Base-by-base conservation (phyloP, 2,797 vertebrate genomes). In the Brachymystax lenok region DNA sequence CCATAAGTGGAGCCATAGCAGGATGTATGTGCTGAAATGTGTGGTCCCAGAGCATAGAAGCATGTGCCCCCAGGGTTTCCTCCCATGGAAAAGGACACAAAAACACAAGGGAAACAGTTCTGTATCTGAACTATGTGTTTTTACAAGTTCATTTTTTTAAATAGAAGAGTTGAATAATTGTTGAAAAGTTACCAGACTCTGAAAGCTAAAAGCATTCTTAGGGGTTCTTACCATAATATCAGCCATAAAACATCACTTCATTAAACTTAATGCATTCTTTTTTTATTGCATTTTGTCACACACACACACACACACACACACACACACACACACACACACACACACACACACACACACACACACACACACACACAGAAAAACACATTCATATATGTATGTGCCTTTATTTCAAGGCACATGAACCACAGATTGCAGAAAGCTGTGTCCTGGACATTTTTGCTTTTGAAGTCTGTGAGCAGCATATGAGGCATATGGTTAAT, bases 341-440 rank as follows among this genome's bases (percentile, higher is more conserved):
- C 51, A 5, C 51, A 54, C 51, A 5, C 51, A 54, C 40, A 21
- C 17, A 16, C 66, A n/a, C 10, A 50, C 13, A 21, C 16, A 66
- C 24, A 66, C 54, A 59, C 17, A 66, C 13, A 52, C 12, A 52
- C 3, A 52, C 5, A 28, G 7, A 21, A 13, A 8, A 27, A 63
- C 79, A 24, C 64, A 78, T 78, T 75, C 77, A 84, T 86, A 80
- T 77, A 85, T 80, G 64, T 73, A 80, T 83, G 79, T 51, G 73
- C 64, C 69, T 87, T 84, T 59, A 79, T 81, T 88, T 88, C 50
- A 86, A 80, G 77, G 76, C 73, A 78, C 76, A 82, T 77, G 78
- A 84, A 85, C 74, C 59, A 24, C 80, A 79, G 84, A 89, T 85
- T 83, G 74, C 75, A 79, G 77, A 88, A 85, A 82, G 78, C 80